Evolutionary conservation across 2,888 invertebrate genomes (phyloP).

Genomic region (Poecilobothrus nobilitatus): DNA sequence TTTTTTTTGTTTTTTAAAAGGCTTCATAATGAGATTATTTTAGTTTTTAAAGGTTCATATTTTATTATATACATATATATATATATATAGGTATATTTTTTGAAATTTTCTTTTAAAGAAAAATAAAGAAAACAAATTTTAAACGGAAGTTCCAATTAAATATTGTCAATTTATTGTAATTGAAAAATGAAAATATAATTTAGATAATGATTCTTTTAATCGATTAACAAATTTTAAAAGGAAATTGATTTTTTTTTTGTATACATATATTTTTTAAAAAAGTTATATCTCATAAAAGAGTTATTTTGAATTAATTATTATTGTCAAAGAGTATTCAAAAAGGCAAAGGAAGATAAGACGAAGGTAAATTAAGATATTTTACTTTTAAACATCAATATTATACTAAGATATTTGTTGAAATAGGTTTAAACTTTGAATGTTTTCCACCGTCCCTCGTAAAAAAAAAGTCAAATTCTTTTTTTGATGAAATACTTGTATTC

Average conservation of each 20-base stretch:
- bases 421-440: too few species aligned
- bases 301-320: background rate
- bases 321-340: too few species aligned
- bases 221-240: background rate
- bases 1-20: background rate
- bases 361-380: too few species aligned
- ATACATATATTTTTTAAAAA: too few species aligned
- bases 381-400: too few species aligned
- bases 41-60: background rate
- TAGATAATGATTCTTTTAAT: background rate
- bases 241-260: background rate
- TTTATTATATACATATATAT: background rate
- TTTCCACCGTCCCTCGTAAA: too few species aligned
- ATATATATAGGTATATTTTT: background rate
- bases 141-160: background rate
- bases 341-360: too few species aligned
- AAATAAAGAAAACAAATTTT: too few species aligned
- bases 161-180: background rate
- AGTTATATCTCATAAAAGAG: background rate
- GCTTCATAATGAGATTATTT: background rate
- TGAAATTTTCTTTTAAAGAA: background rate
- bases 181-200: background rate
- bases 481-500: too few species aligned
- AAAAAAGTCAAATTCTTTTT: too few species aligned
- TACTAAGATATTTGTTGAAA: too few species aligned